Conservation (phyloP, 2,797 vertebrate species). For the Acestrorhynchus altus region DNA sequence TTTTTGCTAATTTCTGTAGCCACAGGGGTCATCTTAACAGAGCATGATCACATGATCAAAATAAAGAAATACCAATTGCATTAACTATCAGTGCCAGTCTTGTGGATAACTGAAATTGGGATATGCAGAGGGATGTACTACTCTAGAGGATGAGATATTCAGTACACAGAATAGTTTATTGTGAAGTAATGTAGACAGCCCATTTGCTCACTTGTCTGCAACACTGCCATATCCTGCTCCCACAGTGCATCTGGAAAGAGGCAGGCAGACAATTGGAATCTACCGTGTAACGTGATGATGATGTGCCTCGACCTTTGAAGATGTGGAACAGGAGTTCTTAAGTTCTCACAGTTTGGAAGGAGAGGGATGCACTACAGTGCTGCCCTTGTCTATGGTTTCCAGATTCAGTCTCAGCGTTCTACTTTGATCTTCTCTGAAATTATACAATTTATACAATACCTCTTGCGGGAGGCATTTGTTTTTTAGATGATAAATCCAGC, state of each 20-base stretch:
- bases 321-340: slow-evolving; percentile 43
- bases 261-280: slow-evolving; percentile 52
- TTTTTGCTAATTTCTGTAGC: too few species aligned
- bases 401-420: slow-evolving; percentile 2
- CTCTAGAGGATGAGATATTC: too few species aligned
- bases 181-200: slow-evolving; percentile 2
- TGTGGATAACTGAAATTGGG: too few species aligned
- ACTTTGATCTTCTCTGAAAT: background rate
- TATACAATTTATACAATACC: background rate
- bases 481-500: too few species aligned
- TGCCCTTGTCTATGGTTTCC: slow-evolving; percentile 27
- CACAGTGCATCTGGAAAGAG: slow-evolving; percentile 22
- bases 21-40: too few species aligned
- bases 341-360: slow-evolving; percentile 36
- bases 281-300: slow-evolving; percentile 54
- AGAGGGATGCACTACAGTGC: background rate
- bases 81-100: too few species aligned
- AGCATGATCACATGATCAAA: too few species aligned
- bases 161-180: background rate
- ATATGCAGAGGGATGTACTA: too few species aligned
- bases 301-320: slow-evolving; percentile 44
- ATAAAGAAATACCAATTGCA: too few species aligned
- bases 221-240: slow-evolving; percentile 15
- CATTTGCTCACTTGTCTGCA: background rate
- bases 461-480: too few species aligned